Evolutionary conservation across 2,113 vertebrate genomes (phyloP).

Genomic region (Chaenocephalus aceratus): DNA sequence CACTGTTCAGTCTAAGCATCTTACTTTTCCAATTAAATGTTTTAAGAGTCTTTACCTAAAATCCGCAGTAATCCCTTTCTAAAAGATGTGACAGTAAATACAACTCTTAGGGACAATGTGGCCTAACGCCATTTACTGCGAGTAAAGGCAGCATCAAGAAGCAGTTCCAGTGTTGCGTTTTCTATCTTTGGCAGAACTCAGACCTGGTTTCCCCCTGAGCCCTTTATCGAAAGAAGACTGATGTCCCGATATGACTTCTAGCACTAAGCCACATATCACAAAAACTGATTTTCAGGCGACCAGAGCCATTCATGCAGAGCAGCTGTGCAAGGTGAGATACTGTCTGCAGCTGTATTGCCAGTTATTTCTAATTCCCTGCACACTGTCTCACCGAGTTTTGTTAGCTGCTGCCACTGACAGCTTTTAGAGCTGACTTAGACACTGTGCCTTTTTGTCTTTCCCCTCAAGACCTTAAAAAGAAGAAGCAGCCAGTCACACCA

Average conservation of each 20-base stretch:
- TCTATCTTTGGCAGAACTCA: conserved; percentile 43
- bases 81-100: conserved; percentile 46
- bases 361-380: conserved; percentile 26
- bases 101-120: conserved; percentile 24
- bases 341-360: conserved; percentile 9
- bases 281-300: conserved; percentile 21
- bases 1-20: conserved; percentile 13
- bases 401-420: conserved; percentile 19
- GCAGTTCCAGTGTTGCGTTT: conserved; percentile 16
- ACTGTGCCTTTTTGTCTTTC: conserved; percentile 19
- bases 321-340: conserved; percentile 50
- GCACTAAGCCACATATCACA: conserved; percentile 26
- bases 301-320: conserved; percentile 44
- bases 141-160: conserved; percentile 37
- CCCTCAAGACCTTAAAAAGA: neutral
- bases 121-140: conserved; percentile 30
- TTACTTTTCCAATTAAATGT: conserved; percentile 26
- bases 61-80: conserved; percentile 35
- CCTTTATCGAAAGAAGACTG: conserved; percentile 51
- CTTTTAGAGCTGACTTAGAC: conserved; percentile 32
- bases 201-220: conserved; percentile 38
- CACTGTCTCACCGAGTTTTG: neutral
- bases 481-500: conserved; percentile 30
- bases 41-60: conserved; percentile 34
- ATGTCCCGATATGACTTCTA: conserved; percentile 53